Base-by-base conservation (phyloP, 2,888 invertebrate genomes). In the Cryptus armator region DNA sequence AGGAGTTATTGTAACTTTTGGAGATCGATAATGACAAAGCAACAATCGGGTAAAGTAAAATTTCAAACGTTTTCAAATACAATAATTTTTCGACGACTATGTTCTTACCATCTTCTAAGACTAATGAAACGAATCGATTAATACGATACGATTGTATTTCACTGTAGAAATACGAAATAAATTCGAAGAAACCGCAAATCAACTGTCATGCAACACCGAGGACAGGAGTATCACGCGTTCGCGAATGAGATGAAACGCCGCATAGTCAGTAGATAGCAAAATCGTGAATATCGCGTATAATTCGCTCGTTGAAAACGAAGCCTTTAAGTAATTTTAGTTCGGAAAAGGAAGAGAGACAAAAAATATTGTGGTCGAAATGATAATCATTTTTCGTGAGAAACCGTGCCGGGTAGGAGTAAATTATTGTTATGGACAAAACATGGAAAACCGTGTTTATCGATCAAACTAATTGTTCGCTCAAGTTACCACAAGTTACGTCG, bases 21-120 rank as follows among this genome's bases (percentile, higher is more conserved):
- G 5, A n/a, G 37, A 43, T 19, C 62, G 59, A 70, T 83, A 84
- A 86, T 86, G 86, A 86, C 86, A 76, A 84, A 83, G 86, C 86
- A 86, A 77, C 74, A 84, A 84, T 86, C 66, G 24, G 10, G 44
- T 43, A 16, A 59, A 74, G 19, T 56, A 16, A 1, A 67, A 80
- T 53, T 78, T 14, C 12, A 12, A 3, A 43, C 1, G 56, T 46
- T 19, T 0, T 12, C 12, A 16, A 24, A 24, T 0, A 43, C 10
- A 70, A 48, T 0, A 9, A 48, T 19, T 29, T 59, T 24, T 2
- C 10, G 44, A 29, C 9, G 1, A 53, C 9, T n/a, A 12, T n/a
- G n/a, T 71, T 76, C 85, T 80, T 53, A 85, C 85, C 85, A 85
- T 85, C 48, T 82, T 85, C 46, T 46, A 44, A 44, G 64, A 46